phyloP scores from a whole-genome alignment of 2,888 invertebrate genomes.

The Timandra comae region DNA sequence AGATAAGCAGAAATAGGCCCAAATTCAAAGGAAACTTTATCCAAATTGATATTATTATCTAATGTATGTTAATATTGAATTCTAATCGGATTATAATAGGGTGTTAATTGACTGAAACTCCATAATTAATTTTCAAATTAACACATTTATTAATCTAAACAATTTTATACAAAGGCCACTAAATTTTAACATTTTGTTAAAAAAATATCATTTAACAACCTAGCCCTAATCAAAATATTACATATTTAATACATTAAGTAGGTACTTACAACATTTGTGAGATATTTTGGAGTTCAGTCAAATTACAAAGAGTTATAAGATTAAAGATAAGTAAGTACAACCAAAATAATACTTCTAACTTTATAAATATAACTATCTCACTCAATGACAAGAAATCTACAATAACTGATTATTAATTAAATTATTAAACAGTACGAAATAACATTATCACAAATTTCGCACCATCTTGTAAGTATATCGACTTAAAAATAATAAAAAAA shows the following conservation, averaged over 20 bases:
- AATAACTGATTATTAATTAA: conserved; percentile 24
- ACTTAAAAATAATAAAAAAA: conserved; percentile 19
- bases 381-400: conserved; percentile 61
- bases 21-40: too few species aligned
- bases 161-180: conserved; percentile 65
- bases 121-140: conserved; percentile 62
- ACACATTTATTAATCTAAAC: conserved; percentile 71
- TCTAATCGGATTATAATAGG: conserved; percentile 41
- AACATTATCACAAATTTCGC: conserved; percentile 7
- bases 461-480: too few species aligned
- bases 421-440: too few species aligned
- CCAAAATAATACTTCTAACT: conserved; percentile 36
- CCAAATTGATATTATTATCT: too few species aligned
- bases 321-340: conserved; percentile 31
- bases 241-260: too few species aligned
- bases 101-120: conserved; percentile 78
- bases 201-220: conserved; percentile 72
- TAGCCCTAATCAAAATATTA: conserved; percentile 42
- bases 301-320: conserved; percentile 46
- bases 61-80: too few species aligned
- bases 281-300: conserved; percentile 70
- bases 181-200: conserved; percentile 60
- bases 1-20: too few species aligned
- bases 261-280: conserved; percentile 38
- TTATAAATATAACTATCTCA: conserved; percentile 48